Percentiles rank a stretch among this genome's conserved stretches.
These are phyloP conservation scores for Pherbina coryleti DNA, from an alignment of 2,888 invertebrate species.

Conservation along the genomic window DNA sequence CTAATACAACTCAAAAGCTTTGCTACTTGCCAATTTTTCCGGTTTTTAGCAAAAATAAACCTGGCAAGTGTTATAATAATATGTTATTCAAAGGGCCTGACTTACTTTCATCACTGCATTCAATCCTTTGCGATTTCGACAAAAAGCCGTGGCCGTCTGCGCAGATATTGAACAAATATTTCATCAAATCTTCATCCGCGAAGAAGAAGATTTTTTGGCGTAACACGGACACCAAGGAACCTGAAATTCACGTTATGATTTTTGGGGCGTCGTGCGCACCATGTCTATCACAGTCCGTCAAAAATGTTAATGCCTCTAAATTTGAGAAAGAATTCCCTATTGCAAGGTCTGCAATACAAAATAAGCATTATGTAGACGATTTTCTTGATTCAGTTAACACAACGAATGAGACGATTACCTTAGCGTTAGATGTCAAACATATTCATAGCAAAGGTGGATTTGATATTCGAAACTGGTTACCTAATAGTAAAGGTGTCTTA, in stretches of 20 bases:
- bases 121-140: not conserved
- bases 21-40: constrained; percentile 22
- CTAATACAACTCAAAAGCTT: no score
- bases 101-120: no score
- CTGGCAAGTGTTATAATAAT: constrained; percentile 14
- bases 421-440: no score
- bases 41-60: constrained; percentile 29
- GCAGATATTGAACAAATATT: not conserved
- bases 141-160: not conserved
- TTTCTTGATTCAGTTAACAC: no score
- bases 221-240: not conserved
- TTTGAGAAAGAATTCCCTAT: no score
- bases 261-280: not conserved
- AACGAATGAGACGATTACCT: no score
- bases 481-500: not conserved
- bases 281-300: not conserved
- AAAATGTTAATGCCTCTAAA: not conserved
- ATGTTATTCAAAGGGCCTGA: no score
- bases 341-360: no score
- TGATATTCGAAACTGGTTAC: constrained; percentile 41
- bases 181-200: no score
- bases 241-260: constrained; percentile 1
- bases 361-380: no score
- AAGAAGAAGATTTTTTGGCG: not conserved
- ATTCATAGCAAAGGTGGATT: constrained; percentile 39